Conservation (phyloP, 2,888 invertebrate species). For the Pardosa pseudoannulata region DNA sequence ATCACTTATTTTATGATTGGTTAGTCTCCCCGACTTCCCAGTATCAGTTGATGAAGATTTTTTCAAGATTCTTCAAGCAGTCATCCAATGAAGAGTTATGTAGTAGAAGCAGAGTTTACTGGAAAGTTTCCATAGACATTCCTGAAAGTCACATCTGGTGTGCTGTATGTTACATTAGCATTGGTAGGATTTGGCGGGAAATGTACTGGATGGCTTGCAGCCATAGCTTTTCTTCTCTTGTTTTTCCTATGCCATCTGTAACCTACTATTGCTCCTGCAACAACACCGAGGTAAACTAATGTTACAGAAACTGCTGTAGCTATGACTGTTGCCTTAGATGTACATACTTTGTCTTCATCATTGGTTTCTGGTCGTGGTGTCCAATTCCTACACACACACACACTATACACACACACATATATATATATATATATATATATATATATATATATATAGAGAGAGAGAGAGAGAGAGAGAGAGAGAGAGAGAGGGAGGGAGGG, state of each 20-base stretch:
- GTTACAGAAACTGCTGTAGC: slow-evolving; percentile 74
- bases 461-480: no score
- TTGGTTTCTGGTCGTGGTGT: slow-evolving; percentile 53
- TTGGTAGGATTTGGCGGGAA: slow-evolving; percentile 57
- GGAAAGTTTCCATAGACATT: slow-evolving; percentile 71
- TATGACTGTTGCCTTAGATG: slow-evolving; percentile 74
- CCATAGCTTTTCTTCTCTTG: slow-evolving; percentile 58
- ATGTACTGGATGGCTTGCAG: slow-evolving; percentile 48
- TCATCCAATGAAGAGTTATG: slow-evolving; percentile 20
- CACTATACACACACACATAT: no score
- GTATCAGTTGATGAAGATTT: slow-evolving; percentile 32
- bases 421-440: no score
- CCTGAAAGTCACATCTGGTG: slow-evolving; percentile 70
- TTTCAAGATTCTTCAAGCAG: slow-evolving; percentile 53
- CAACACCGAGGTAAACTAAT: slow-evolving; percentile 72
- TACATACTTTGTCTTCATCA: slow-evolving; percentile 72
- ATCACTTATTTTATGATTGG: not conserved
- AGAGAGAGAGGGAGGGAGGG: no score
- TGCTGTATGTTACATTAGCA: slow-evolving; percentile 61
- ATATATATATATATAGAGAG: no score
- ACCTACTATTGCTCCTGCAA: slow-evolving; percentile 72
- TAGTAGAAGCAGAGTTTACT: slow-evolving; percentile 66
- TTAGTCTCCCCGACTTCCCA: not conserved
- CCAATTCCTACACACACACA: no score
- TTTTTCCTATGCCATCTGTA: slow-evolving; percentile 72